Conservation (phyloP, 2,888 invertebrate species). For the Torymus texanus region DNA sequence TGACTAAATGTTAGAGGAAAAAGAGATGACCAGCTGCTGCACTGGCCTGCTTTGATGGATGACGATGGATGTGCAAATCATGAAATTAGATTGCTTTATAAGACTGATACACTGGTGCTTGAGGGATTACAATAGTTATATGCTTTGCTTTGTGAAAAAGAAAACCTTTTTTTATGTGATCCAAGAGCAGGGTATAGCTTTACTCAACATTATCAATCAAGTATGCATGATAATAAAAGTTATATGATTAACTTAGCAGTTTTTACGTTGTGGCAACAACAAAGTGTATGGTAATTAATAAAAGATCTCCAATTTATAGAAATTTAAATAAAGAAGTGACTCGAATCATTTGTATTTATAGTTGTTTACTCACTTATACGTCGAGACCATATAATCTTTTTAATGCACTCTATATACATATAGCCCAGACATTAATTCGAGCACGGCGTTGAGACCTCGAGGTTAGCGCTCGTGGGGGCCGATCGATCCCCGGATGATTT, state of each 20-base stretch:
- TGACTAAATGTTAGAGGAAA: conserved; percentile 24
- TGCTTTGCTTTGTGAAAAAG: too few species aligned
- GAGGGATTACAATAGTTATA: neutral
- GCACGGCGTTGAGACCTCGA: neutral
- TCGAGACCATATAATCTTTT: conserved; percentile 10
- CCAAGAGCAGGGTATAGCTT: too few species aligned
- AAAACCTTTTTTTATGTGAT: too few species aligned
- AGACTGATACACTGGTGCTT: conserved; percentile 7
- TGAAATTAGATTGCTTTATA: conserved; percentile 38
- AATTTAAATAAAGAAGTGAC: too few species aligned
- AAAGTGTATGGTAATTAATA: too few species aligned
- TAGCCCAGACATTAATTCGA: conserved; percentile 26
- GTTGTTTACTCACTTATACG: neutral
- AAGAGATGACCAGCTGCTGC: conserved; percentile 6
- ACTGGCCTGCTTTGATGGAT: conserved; percentile 33
- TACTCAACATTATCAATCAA: too few species aligned
- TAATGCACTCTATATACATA: conserved; percentile 6
- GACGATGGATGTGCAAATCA: conserved; percentile 38
- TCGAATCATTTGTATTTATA: too few species aligned
- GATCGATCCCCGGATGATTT: conserved; percentile 57
- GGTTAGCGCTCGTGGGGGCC: neutral
- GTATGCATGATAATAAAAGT: too few species aligned
- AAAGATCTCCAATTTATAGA: too few species aligned
- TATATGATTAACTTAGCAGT: too few species aligned
- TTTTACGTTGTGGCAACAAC: too few species aligned